Percentiles rank a stretch among this genome's conserved stretches.
Evolutionary conservation across 92 coral and sea anemone genomes (phyloP).

Genomic region (Scolanthus callimorphus): DNA sequence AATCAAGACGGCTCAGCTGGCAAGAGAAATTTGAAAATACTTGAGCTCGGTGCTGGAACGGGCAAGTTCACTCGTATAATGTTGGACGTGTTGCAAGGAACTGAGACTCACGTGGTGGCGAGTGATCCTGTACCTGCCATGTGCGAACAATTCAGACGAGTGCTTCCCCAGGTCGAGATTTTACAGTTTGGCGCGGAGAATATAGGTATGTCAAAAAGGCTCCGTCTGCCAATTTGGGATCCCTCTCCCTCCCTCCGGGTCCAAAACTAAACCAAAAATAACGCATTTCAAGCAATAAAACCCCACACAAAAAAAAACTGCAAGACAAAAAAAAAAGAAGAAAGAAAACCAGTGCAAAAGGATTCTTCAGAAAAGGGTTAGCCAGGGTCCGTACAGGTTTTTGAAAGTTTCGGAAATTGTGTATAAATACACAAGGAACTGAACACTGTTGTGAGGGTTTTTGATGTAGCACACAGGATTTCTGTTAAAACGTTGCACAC

Average conservation of each 20-base stretch:
- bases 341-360: background rate
- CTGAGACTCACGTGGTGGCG: constrained; percentile 34
- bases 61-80: constrained; percentile 66
- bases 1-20: constrained; percentile 9
- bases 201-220: constrained; percentile 59
- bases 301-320: too few species aligned
- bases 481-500: too few species aligned
- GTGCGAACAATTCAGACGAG: constrained; percentile 49
- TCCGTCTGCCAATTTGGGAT: too few species aligned
- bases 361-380: background rate
- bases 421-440: too few species aligned
- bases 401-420: too few species aligned
- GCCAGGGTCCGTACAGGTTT: background rate
- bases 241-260: too few species aligned
- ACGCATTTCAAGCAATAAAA: too few species aligned
- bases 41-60: constrained; percentile 74
- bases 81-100: constrained; percentile 36
- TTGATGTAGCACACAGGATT: too few species aligned
- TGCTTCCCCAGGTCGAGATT: constrained; percentile 46
- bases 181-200: constrained; percentile 50
- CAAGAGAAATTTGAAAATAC: constrained; percentile 20
- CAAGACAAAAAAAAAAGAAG: too few species aligned
- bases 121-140: constrained; percentile 51
- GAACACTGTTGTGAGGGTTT: too few species aligned
- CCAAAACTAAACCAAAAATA: too few species aligned